These are phyloP conservation scores for Sebastes trivittatus DNA, from an alignment of 2,797 vertebrate genomes.

Conservation along the genomic window DNA sequence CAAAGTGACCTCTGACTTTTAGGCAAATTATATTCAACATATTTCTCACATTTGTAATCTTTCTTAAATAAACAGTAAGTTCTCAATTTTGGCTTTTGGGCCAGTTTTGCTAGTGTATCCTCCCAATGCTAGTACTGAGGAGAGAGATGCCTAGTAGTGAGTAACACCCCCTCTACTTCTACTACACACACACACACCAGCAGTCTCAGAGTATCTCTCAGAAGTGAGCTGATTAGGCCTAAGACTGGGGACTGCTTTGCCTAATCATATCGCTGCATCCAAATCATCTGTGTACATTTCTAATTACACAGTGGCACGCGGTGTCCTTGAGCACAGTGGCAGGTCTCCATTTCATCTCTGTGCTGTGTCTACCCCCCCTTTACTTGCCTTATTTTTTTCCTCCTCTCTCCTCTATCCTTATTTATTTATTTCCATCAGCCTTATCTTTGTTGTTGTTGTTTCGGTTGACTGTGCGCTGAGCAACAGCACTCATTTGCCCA, in stretches of 20 bases:
- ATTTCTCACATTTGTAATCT: too few species aligned
- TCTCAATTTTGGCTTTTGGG: not conserved
- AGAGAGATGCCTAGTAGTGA: constrained; percentile 21
- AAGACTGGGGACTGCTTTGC: constrained; percentile 82
- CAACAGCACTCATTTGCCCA: constrained; percentile 75
- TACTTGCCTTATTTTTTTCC: constrained; percentile 39
- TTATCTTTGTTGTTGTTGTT: constrained; percentile 80
- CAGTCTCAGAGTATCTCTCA: constrained; percentile 77
- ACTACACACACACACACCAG: constrained; percentile 16
- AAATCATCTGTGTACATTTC: constrained; percentile 89
- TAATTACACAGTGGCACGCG: constrained; percentile 84
- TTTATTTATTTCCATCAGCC: constrained; percentile 72
- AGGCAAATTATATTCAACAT: too few species aligned
- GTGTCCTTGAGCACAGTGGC: constrained; percentile 86
- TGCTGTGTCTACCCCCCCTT: constrained; percentile 42
- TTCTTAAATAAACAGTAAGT: too few species aligned
- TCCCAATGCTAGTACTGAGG: constrained; percentile 22
- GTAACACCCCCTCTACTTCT: constrained; percentile 28
- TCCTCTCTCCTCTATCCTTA: constrained; percentile 46
- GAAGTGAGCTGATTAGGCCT: constrained; percentile 87
- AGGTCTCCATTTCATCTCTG: constrained; percentile 84
- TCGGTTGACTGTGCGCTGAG: constrained; percentile 70
- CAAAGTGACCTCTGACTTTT: too few species aligned
- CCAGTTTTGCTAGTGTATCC: constrained; percentile 12
- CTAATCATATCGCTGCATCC: constrained; percentile 86